Base-by-base conservation (phyloP, 2,888 invertebrate genomes). In the Sinentomon sp. region DNA sequence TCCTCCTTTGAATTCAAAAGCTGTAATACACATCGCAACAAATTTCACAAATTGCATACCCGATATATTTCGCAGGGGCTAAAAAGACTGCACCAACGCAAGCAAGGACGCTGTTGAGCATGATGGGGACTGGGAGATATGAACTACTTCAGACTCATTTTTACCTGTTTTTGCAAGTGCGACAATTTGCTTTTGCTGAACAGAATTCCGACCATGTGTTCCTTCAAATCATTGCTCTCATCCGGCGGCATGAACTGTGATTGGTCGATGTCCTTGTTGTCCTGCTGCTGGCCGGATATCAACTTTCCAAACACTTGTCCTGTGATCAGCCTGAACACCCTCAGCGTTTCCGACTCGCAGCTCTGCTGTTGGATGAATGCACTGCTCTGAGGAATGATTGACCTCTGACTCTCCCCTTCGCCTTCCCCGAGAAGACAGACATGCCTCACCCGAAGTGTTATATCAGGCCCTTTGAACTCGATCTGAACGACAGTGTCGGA, bases 181-280 rank as follows among this genome's bases (percentile, higher is more conserved):
- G 85, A 85, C 17, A 92, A 58, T 52, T 87, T 85, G 50, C 82
- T 82, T 30, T 87, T 66, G 35, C 83, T 82, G 53, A 89, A 92
- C 28, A 92, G 59, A 45, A 92, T 89, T 37, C 89, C 87, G 27
- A 89, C 89, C 65, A 92, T 83, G 50, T 89, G 89, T 49, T 89
- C 89, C 26, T 85, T 67, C 6, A 92, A 58, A 48, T 83, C 80
- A 29, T 68, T 60, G 17, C 63, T 63, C 41, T 51, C 60, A 47
- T 49, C 60, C n/a, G n/a, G n/a, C n/a, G n/a, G n/a, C n/a, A n/a
- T n/a, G n/a, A n/a, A n/a, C n/a, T n/a, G n/a, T n/a, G n/a, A n/a
- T n/a, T n/a, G n/a, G n/a, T n/a, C n/a, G n/a, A n/a, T n/a, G n/a
- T n/a, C n/a, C n/a, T n/a, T n/a, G n/a, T n/a, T n/a, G n/a, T n/a